Percentiles rank a stretch among this genome's conserved stretches.
Evolutionary conservation across 2,888 invertebrate species (phyloP).

Genomic region (Eudemis profundana): DNA sequence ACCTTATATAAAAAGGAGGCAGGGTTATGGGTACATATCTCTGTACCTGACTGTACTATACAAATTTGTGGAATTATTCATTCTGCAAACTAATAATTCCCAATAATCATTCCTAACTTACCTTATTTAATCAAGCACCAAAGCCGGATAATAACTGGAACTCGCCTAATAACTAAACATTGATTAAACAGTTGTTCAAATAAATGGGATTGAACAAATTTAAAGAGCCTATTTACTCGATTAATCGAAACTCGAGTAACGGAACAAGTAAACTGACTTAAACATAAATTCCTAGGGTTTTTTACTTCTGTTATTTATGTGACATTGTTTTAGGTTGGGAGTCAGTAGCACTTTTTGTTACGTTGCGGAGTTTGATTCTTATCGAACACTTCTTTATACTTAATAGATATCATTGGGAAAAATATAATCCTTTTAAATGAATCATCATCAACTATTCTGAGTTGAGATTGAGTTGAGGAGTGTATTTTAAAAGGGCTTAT

Average conservation of each 20-base stretch:
- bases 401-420: too few relatives aligned
- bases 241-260: conserved; percentile 35
- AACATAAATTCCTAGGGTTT: conserved; percentile 58
- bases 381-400: too few relatives aligned
- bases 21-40: too few relatives aligned
- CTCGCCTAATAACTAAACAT: conserved; percentile 27
- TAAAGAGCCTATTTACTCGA: conserved; percentile 40
- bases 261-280: conserved; percentile 43
- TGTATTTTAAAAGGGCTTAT: too few relatives aligned
- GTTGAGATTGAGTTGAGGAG: too few relatives aligned
- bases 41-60: too few relatives aligned
- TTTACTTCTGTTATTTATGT: conserved; percentile 75
- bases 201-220: conserved; percentile 37
- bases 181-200: conserved; percentile 39
- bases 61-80: too few relatives aligned
- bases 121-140: not conserved
- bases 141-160: conserved; percentile 4
- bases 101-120: not conserved
- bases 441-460: too few relatives aligned
- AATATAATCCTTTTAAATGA: too few relatives aligned
- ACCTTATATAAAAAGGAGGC: too few relatives aligned
- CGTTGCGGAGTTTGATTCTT: not conserved
- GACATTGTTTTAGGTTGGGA: conserved; percentile 61
- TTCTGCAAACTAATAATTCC: not conserved
- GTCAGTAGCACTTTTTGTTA: not conserved